These are phyloP conservation scores for Portevinia maculata DNA, from an alignment of 2,888 invertebrate species.

Conservation along the genomic window DNA sequence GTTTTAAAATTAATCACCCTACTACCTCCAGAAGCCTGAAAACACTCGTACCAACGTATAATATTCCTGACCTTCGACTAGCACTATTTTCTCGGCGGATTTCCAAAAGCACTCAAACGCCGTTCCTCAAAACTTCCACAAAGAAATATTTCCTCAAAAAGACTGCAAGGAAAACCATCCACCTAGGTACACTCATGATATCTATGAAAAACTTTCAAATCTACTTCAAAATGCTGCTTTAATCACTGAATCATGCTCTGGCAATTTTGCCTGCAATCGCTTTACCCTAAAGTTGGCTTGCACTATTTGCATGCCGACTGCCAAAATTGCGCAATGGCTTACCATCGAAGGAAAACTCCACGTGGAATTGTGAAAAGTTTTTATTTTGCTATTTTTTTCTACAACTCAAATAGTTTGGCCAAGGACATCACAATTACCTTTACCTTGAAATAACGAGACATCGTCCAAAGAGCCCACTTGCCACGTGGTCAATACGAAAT, in stretches of 20 bases:
- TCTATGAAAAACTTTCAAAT: constrained; percentile 10
- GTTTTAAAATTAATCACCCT: too few species aligned
- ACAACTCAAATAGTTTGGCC: not conserved
- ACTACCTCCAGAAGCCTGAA: too few species aligned
- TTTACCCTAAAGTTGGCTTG: not conserved
- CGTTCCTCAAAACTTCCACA: not conserved
- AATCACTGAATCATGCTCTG: constrained; percentile 14
- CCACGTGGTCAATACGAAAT: constrained; percentile 14
- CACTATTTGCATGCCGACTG: constrained; percentile 9
- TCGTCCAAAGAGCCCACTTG: constrained; percentile 14
- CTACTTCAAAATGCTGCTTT: constrained; percentile 9
- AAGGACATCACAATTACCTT: constrained; percentile 4
- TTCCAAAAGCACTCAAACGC: not conserved
- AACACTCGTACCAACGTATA: too few species aligned
- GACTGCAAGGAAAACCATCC: not conserved
- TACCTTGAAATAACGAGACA: constrained; percentile 11
- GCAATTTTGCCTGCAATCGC: constrained; percentile 6
- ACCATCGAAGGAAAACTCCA: constrained; percentile 8
- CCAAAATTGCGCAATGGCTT: not conserved
- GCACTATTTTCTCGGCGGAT: not conserved
- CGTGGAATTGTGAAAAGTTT: constrained; percentile 1
- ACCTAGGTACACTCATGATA: not conserved
- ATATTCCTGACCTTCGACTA: too few species aligned
- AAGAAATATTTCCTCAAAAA: not conserved
- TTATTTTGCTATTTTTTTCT: not conserved